Percentiles rank a stretch among this genome's conserved stretches.
Conservation (phyloP, 2,888 invertebrate genomes). For the Callyntrura sp. region DNA sequence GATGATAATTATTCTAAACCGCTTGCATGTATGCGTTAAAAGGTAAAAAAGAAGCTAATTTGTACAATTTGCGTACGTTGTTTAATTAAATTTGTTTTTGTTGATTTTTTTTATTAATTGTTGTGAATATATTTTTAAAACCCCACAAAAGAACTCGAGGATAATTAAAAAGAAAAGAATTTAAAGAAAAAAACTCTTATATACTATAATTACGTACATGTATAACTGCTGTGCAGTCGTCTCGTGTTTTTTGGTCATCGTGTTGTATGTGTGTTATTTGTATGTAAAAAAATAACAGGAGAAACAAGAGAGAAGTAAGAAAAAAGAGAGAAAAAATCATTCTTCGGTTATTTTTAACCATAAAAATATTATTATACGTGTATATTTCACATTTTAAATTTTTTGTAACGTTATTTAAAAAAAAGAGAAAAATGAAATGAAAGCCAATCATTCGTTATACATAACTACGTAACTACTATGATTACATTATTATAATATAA, state of each 20-base stretch:
- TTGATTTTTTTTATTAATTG: not conserved
- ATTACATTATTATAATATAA: not conserved
- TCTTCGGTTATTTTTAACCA: not conserved
- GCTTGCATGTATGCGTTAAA: too few relatives aligned
- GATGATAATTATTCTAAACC: too few relatives aligned
- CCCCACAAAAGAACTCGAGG: not conserved
- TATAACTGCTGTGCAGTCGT: slow-evolving; percentile 46
- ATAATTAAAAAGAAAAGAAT: not conserved
- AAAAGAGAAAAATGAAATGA: not conserved
- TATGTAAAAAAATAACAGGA: too few relatives aligned
- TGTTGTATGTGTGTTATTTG: not conserved
- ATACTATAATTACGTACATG: too few relatives aligned
- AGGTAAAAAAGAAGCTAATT: slow-evolving; percentile 24
- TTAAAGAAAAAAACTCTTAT: slow-evolving; percentile 1
- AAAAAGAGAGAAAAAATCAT: not conserved
- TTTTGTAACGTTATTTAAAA: slow-evolving; percentile 16
- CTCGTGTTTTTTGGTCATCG: slow-evolving; percentile 10
- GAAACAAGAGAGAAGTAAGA: too few relatives aligned
- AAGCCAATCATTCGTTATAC: not conserved
- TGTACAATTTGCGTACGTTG: not conserved
- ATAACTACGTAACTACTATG: not conserved
- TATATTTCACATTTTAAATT: slow-evolving; percentile 12
- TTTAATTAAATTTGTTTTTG: not conserved
- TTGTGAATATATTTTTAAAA: not conserved
- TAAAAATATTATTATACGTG: not conserved